Conservation (phyloP, 2,888 invertebrate genomes). For the Cataglyphis rosenhaueri region DNA sequence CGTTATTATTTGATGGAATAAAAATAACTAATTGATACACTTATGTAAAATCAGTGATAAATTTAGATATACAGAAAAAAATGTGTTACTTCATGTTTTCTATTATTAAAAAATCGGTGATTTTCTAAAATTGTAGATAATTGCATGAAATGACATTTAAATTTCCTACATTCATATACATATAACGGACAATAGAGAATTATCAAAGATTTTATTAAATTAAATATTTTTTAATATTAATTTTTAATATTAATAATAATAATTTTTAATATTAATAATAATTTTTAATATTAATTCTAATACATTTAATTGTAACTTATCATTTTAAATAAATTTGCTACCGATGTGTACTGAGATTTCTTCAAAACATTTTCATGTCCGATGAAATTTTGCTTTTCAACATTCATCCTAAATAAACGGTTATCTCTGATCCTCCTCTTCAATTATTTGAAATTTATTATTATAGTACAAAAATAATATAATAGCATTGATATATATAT, state of each 20-base stretch:
- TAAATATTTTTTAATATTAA: neutral
- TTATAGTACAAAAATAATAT: neutral
- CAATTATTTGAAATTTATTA: constrained; percentile 13
- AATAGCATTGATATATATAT: neutral
- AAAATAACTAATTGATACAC: neutral
- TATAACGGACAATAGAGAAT: neutral
- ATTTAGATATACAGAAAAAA: neutral
- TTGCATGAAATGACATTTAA: neutral
- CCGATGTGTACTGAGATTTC: constrained; percentile 59
- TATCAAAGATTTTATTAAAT: neutral
- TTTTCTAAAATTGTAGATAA: neutral
- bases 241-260: too few species aligned
- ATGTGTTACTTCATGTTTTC: neutral
- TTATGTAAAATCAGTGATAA: neutral
- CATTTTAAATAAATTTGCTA: neutral
- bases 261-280: neutral
- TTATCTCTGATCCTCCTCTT: neutral
- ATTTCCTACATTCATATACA: constrained; percentile 1
- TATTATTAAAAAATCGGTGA: neutral
- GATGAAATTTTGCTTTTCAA: neutral
- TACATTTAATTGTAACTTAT: neutral
- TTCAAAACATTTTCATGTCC: constrained; percentile 43
- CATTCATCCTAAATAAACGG: neutral
- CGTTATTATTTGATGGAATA: neutral
- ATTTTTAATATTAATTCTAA: neutral